These are phyloP conservation scores for Chaetodon auriga DNA, from an alignment of 2,113 vertebrate genomes.

Conservation along the genomic window DNA sequence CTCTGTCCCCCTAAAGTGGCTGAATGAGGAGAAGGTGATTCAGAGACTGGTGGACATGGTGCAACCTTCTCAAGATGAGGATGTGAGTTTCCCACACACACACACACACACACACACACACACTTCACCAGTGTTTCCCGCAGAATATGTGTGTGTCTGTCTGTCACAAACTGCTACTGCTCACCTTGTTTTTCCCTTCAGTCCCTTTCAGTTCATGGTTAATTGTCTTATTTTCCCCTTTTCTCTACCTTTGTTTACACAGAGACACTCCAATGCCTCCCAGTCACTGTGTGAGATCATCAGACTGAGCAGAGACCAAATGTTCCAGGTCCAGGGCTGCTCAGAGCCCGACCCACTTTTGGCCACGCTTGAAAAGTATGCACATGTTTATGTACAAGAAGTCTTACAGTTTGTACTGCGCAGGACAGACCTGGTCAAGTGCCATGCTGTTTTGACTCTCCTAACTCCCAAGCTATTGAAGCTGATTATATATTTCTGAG, in stretches of 20 bases:
- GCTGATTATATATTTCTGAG: not conserved
- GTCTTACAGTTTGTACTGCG: not conserved
- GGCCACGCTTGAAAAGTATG: conserved; percentile 96
- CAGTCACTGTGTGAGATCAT: conserved; percentile 99
- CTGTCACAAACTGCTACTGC: no score
- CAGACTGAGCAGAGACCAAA: conserved; percentile 98
- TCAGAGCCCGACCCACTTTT: conserved; percentile 96
- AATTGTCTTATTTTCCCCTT: not conserved
- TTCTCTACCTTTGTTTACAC: conserved; percentile 49
- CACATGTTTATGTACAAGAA: not conserved
- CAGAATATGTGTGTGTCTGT: no score
- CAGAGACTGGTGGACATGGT: conserved; percentile 97
- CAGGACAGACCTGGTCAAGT: not conserved
- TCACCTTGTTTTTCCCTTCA: no score
- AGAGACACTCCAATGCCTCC: conserved; percentile 99
- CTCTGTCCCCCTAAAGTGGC: conserved; percentile 86
- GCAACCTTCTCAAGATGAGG: conserved; percentile 97
- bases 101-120: conserved; percentile 1
- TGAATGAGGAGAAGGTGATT: conserved; percentile 97
- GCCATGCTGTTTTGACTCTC: not conserved
- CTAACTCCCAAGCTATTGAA: not conserved
- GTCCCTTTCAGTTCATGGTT: not conserved
- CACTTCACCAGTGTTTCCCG: no score
- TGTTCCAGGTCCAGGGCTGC: conserved; percentile 96
- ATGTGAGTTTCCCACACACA: conserved; percentile 87